Conservation (phyloP, 2,797 vertebrate genomes). For the Sylvia borin region DNA sequence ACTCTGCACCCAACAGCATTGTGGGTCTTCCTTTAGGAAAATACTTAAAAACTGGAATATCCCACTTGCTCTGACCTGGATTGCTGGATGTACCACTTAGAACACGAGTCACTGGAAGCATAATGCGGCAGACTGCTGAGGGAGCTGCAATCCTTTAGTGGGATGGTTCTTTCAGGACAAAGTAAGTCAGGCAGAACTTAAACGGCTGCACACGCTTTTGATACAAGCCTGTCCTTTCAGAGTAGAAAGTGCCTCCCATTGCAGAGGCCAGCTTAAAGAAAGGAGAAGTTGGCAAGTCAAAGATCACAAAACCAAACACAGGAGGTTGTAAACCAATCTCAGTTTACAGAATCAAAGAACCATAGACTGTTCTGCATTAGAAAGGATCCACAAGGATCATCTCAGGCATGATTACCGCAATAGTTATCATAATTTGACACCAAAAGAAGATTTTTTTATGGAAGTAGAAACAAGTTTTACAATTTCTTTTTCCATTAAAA, state of each 20-base stretch:
- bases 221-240: background rate
- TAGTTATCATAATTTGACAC: background rate
- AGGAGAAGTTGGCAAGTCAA: background rate
- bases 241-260: background rate
- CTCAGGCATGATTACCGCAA: background rate
- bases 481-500: background rate
- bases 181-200: background rate
- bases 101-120: background rate
- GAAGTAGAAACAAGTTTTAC: background rate
- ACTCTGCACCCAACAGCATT: background rate
- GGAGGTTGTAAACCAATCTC: background rate
- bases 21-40: background rate
- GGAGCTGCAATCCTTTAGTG: background rate
- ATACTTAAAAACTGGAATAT: background rate
- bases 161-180: background rate
- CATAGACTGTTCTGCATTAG: background rate
- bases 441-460: background rate
- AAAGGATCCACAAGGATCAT: background rate
- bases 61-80: background rate
- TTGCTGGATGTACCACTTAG: background rate
- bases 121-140: background rate
- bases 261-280: background rate
- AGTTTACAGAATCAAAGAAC: background rate
- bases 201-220: background rate
- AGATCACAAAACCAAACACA: background rate